These are phyloP conservation scores for Cotesia typhae DNA, from an alignment of 1,140 invertebrate genomes.

Conservation along the genomic window DNA sequence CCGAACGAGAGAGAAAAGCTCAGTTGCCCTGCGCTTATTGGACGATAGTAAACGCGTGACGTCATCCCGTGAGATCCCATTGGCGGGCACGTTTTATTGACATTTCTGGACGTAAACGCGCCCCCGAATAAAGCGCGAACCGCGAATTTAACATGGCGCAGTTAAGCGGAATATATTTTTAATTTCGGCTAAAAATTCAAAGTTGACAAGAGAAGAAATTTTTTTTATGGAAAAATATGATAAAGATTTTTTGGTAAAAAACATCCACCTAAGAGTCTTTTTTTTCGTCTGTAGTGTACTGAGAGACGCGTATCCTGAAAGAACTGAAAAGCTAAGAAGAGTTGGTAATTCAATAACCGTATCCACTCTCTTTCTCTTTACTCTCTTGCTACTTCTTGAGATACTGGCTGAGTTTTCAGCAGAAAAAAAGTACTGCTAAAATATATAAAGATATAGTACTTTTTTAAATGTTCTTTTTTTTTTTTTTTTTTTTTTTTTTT, in stretches of 20 bases:
- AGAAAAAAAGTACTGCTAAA: constrained; percentile 21
- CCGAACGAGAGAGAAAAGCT: constrained; percentile 50
- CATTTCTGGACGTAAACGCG: constrained; percentile 54
- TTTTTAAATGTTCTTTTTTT: too few species aligned
- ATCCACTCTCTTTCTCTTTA: constrained; percentile 49
- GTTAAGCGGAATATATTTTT: neutral
- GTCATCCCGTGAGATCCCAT: constrained; percentile 59
- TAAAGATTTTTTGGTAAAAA: neutral
- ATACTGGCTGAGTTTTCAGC: constrained; percentile 38
- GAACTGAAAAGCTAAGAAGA: constrained; percentile 66
- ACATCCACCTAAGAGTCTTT: neutral
- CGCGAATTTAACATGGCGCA: constrained; percentile 6
- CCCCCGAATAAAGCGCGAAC: constrained; percentile 22
- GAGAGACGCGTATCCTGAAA: constrained; percentile 45
- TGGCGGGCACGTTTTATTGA: constrained; percentile 65
- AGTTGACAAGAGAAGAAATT: neutral
- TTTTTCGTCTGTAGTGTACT: constrained; percentile 4
- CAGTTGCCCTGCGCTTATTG: constrained; percentile 57
- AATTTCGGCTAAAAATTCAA: neutral
- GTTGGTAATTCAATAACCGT: constrained; percentile 65
- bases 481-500: too few species aligned
- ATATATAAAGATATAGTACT: neutral
- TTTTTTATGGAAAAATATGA: neutral
- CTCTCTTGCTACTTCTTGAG: constrained; percentile 42
- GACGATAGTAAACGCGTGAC: constrained; percentile 57